A percentile compares a stretch with the other conserved stretches of the same genome.
Conservation (phyloP, 2,113 vertebrate genomes). For the Vireo altiloquus region DNA sequence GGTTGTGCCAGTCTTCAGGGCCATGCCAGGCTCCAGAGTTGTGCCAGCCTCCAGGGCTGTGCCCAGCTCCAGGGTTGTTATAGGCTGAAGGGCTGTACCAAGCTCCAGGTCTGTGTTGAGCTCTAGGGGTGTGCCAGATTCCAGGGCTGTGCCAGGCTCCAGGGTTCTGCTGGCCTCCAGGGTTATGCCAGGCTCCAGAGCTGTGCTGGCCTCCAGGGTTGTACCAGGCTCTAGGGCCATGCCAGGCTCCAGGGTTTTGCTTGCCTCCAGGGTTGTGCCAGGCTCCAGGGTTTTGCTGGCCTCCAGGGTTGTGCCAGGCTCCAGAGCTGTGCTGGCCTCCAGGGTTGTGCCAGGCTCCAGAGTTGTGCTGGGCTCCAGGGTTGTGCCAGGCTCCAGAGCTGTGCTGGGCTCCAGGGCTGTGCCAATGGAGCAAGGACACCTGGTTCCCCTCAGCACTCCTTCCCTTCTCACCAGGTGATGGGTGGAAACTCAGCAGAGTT, state of each 20-base stretch:
- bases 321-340: fast-evolving
- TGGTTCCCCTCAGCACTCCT: too few species aligned
- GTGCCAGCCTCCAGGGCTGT: fast-evolving
- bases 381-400: background rate
- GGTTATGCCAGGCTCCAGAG: fast-evolving
- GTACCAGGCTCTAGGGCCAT: fast-evolving
- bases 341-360: fast-evolving
- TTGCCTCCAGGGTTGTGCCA: fast-evolving
- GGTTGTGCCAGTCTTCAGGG: fast-evolving
- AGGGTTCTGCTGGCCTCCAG: fast-evolving
- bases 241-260: fast-evolving
- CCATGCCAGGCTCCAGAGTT: fast-evolving
- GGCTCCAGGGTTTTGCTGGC: fast-evolving
- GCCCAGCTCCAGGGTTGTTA: fast-evolving
- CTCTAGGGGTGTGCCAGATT: background rate
- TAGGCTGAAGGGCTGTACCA: fast-evolving
- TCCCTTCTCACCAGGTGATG: too few species aligned
- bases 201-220: fast-evolving
- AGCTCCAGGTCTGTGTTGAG: fast-evolving
- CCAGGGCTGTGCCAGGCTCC: fast-evolving
- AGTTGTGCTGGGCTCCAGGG: too few species aligned
- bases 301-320: fast-evolving
- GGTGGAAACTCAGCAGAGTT: background rate
- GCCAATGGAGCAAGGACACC: background rate
- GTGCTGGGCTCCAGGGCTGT: background rate